Percentiles rank a stretch among this genome's conserved stretches.
These are phyloP conservation scores for Distichodus sexfasciatus DNA, from an alignment of 2,797 vertebrate species.

Conservation along the genomic window DNA sequence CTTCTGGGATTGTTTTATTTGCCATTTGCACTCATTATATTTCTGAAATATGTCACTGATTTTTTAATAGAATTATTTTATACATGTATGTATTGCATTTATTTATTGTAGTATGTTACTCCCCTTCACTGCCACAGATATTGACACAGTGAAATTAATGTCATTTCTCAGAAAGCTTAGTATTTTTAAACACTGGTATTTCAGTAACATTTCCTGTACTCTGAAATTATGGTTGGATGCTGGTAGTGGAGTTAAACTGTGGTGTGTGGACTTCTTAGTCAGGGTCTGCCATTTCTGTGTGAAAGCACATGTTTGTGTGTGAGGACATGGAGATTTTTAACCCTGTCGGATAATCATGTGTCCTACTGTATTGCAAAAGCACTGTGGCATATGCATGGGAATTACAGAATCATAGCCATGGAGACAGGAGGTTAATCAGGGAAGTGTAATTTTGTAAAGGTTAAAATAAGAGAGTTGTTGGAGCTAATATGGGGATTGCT, in stretches of 20 bases:
- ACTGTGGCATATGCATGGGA: not conserved
- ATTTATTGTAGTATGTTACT: not conserved
- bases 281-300: not conserved
- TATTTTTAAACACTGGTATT: conserved; percentile 1
- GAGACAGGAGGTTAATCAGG: too few species aligned
- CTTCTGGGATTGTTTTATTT: too few species aligned
- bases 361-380: not conserved
- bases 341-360: not conserved
- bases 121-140: too few species aligned
- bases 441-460: too few species aligned
- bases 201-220: conserved; percentile 3
- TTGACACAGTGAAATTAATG: too few species aligned
- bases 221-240: not conserved
- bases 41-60: too few species aligned
- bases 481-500: too few species aligned
- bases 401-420: not conserved
- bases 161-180: conserved; percentile 22
- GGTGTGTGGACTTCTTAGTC: not conserved
- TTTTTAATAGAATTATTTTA: too few species aligned
- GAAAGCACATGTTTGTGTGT: not conserved
- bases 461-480: too few species aligned
- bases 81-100: too few species aligned
- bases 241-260: conserved; percentile 13
- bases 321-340: not conserved
- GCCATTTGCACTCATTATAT: too few species aligned